These are phyloP conservation scores for Herpailurus yagouaroundi DNA, from an alignment of 2,113 vertebrate genomes.

Conservation along the genomic window DNA sequence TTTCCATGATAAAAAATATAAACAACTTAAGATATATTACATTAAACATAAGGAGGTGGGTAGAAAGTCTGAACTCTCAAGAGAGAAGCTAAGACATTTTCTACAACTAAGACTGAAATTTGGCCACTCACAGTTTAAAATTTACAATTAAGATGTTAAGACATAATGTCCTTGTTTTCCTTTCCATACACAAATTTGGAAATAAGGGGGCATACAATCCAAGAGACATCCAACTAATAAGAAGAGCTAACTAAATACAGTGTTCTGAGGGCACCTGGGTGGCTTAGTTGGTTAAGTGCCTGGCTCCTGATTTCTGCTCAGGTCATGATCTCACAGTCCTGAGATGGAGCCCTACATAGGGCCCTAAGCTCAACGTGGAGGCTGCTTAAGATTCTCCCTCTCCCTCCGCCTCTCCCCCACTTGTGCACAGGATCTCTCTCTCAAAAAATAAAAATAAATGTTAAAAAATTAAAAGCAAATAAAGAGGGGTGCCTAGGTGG, in stretches of 20 bases:
- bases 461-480: too few species aligned
- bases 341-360: too few species aligned
- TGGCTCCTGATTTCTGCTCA: too few species aligned
- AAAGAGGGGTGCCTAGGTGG: too few species aligned
- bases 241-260: background rate
- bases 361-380: too few species aligned
- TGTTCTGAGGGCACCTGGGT: background rate
- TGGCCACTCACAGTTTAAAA: background rate
- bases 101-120: background rate
- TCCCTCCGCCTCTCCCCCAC: too few species aligned
- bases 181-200: background rate
- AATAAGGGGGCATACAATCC: background rate
- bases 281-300: too few species aligned
- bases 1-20: background rate
- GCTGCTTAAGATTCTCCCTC: too few species aligned
- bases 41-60: background rate
- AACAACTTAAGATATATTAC: conserved; percentile 16
- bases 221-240: background rate
- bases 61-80: conserved; percentile 6
- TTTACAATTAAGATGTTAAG: conserved; percentile 1
- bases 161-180: background rate
- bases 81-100: background rate
- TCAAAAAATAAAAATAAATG: too few species aligned
- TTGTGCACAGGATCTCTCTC: too few species aligned
- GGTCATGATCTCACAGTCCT: too few species aligned